Conservation (phyloP, 2,888 invertebrate genomes). For the Drosophila neotestacea region DNA sequence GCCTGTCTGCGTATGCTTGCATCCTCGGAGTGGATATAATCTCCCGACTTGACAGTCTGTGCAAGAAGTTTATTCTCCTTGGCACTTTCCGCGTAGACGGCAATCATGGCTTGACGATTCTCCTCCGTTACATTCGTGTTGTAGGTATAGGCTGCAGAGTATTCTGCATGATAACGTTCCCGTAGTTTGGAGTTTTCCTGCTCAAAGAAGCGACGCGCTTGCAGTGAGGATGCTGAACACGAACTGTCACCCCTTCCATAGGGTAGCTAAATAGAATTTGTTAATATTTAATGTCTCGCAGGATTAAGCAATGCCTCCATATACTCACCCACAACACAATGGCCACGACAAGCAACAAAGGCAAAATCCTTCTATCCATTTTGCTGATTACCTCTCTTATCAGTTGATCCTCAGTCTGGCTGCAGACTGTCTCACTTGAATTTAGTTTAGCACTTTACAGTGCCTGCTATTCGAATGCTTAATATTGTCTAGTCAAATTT, state of each 20-base stretch:
- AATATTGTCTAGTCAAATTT: neutral
- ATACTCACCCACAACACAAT: conserved; percentile 26
- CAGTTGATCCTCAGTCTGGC: conserved; percentile 7
- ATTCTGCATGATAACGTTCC: conserved; percentile 86
- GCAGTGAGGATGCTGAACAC: conserved; percentile 82
- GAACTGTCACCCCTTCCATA: conserved; percentile 18
- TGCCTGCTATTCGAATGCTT: conserved; percentile 6
- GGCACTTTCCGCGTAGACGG: conserved; percentile 73
- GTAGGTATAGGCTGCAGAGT: conserved; percentile 87
- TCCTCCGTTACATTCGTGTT: conserved; percentile 91
- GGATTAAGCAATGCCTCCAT: neutral
- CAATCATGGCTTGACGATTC: conserved; percentile 87
- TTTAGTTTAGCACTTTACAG: conserved; percentile 4
- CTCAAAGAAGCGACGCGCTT: conserved; percentile 87
- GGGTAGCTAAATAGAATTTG: conserved; percentile 39
- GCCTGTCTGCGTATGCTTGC: conserved; percentile 90
- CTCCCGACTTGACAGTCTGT: conserved; percentile 85
- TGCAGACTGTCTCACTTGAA: conserved; percentile 1
- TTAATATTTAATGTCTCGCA: neutral
- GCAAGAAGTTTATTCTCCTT: conserved; percentile 80
- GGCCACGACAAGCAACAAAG: conserved; percentile 5
- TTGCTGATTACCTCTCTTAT: neutral
- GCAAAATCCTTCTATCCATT: conserved; percentile 23
- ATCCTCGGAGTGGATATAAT: conserved; percentile 90
- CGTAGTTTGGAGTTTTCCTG: conserved; percentile 87